Conservation (phyloP, 2,113 vertebrate genomes). For the Mobula hypostoma region DNA sequence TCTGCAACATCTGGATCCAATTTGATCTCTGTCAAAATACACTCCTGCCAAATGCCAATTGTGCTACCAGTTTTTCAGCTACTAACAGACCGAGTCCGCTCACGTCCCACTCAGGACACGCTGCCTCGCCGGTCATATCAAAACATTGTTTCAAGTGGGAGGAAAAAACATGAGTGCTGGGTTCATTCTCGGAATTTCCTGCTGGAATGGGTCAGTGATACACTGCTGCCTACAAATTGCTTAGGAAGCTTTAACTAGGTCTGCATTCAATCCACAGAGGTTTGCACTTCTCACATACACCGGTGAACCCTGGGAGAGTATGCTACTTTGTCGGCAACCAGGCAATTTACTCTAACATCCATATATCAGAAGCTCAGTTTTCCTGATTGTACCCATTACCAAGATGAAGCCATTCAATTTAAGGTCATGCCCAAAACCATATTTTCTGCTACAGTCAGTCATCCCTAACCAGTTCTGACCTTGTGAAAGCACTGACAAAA, state of each 20-base stretch:
- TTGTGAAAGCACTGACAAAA: too few species aligned
- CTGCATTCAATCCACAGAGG: neutral
- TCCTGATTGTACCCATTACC: neutral
- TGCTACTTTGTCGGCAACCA: neutral
- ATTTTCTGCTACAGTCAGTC: too few species aligned
- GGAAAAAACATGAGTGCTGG: neutral
- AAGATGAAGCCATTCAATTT: neutral
- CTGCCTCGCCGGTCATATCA: neutral
- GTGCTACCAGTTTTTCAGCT: conserved; percentile 34
- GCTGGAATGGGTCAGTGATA: neutral
- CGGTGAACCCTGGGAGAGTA: neutral
- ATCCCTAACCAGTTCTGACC: too few species aligned
- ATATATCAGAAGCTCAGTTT: neutral
- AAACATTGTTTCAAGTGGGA: neutral
- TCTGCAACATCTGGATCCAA: conserved; percentile 2
- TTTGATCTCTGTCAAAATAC: conserved; percentile 24
- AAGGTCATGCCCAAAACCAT: neutral
- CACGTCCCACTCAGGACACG: neutral
- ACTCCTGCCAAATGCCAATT: conserved; percentile 21
- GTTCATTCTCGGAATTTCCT: conserved; percentile 8
- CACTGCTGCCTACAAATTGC: neutral
- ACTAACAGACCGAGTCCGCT: neutral
- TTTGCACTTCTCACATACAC: neutral
- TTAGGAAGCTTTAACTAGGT: too few species aligned
- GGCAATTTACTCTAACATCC: neutral